Evolutionary conservation across 2,113 vertebrate species (phyloP), one percentile per base, ranked within the genome.

Genomic region (Toxostoma redivivum): DNA sequence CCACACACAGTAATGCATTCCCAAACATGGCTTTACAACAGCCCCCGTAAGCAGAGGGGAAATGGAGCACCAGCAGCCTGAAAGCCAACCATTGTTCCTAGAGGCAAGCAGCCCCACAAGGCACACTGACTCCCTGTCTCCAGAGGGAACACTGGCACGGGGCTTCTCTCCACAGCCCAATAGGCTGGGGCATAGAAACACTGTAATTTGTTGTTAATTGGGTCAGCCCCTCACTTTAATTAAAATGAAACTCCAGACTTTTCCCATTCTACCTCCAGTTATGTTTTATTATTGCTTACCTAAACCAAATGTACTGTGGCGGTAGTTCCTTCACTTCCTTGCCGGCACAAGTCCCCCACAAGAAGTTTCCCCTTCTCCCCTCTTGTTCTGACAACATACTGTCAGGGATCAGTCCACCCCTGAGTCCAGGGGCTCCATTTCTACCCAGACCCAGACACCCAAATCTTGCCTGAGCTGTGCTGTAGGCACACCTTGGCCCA

Each of bases 171-270:
- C 24, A 25, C 28, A 1, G 1, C 8, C 64, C 50, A 82, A 45
- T 15, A 58, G 48, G 78, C 47, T 15, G 28, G 21, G 28, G 15
- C 70, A 80, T 44, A 89, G 73, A 79, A 33, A 54, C 23, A 21
- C 17, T 57, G 47, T 44, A 72, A 82, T 45, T 53, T 57, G n/a
- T n/a, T 79, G 33, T 80, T 95, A 93, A 93, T 37, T 88, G 61
- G 45, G 13, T 42, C 19, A 31, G 33, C 13, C 11, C 48, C 9
- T 9, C 7, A 33, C 25, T 48, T 78, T 42, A 86, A 69, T 62
- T 47, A 70, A 91, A 83, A 64, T 11, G 12, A n/a, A 94, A 92
- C 17, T 77, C 53, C 83, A 92, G 44, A 79, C 54, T 74, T 51
- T 82, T 61, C 67, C 47, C 4, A 0, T 62, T 84, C 44, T 64